These are phyloP conservation scores for Drosophila repletoides DNA, from an alignment of 1,140 invertebrate genomes.

Conservation along the genomic window DNA sequence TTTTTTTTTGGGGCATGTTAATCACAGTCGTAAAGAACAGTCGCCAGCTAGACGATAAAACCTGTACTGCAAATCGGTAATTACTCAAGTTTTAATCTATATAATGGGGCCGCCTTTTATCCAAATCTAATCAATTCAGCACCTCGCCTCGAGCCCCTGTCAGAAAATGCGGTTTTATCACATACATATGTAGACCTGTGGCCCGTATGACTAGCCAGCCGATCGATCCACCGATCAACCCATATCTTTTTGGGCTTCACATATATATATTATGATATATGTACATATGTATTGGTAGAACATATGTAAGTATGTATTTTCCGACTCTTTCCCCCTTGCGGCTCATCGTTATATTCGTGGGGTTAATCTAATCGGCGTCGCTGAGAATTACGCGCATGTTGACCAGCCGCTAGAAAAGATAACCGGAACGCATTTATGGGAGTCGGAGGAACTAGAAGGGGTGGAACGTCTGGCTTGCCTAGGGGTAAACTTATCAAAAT, in stretches of 20 bases:
- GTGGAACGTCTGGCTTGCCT: neutral
- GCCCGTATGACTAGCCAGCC: slow-evolving; percentile 10
- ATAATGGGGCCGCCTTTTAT: slow-evolving; percentile 73
- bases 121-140: slow-evolving; percentile 73
- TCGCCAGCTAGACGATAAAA: slow-evolving; percentile 37
- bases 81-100: slow-evolving; percentile 68
- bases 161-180: slow-evolving; percentile 37
- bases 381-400: slow-evolving; percentile 62
- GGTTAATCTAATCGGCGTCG: slow-evolving; percentile 68
- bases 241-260: slow-evolving; percentile 29
- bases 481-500: slow-evolving; percentile 44
- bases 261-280: slow-evolving; percentile 49
- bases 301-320: too few relatives aligned
- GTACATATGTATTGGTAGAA: neutral
- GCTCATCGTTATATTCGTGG: neutral
- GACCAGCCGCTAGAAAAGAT: slow-evolving; percentile 45
- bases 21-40: slow-evolving; percentile 45
- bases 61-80: slow-evolving; percentile 47
- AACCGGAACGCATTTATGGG: slow-evolving; percentile 35
- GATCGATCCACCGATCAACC: neutral
- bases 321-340: too few relatives aligned
- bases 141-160: too few relatives aligned
- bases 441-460: neutral
- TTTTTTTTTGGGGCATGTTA: slow-evolving; percentile 18
- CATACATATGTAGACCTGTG: slow-evolving; percentile 24